These are phyloP conservation scores for Rhinophrynus dorsalis DNA, from an alignment of 2,797 vertebrate species.

Conservation along the genomic window DNA sequence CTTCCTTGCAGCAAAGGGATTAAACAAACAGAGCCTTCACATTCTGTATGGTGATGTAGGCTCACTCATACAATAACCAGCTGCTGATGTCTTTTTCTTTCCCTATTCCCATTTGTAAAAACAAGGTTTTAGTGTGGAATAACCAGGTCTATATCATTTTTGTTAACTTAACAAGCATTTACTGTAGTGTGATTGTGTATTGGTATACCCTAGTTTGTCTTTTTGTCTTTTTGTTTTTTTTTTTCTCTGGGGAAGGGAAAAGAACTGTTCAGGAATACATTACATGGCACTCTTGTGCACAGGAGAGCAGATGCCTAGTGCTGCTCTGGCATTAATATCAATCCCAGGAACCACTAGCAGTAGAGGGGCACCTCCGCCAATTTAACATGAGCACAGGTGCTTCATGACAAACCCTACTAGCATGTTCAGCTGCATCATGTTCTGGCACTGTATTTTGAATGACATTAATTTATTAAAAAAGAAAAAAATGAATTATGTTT, in stretches of 20 bases:
- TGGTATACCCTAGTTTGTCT: conserved; percentile 70
- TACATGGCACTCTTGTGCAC: conserved; percentile 71
- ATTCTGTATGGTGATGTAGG: conserved; percentile 75
- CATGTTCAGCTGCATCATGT: conserved; percentile 97
- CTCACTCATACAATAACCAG: conserved; percentile 88
- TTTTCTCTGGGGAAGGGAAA: conserved; percentile 55
- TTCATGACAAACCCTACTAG: conserved; percentile 88
- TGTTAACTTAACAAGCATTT: conserved; percentile 88
- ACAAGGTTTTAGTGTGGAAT: conserved; percentile 80
- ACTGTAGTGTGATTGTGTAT: conserved; percentile 95
- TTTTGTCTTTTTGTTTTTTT: neutral
- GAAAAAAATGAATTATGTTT: conserved; percentile 52
- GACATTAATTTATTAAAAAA: conserved; percentile 99
- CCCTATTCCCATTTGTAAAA: conserved; percentile 77
- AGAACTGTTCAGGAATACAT: conserved; percentile 77
- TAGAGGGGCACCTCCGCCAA: conserved; percentile 71
- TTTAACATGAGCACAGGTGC: conserved; percentile 89
- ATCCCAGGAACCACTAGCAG: conserved; percentile 89
- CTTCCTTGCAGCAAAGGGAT: conserved; percentile 54
- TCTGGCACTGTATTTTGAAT: conserved; percentile 99
- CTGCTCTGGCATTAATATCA: conserved; percentile 81
- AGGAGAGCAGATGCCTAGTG: conserved; percentile 72
- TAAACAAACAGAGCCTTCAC: conserved; percentile 63
- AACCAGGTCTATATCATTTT: conserved; percentile 91
- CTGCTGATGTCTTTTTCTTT: conserved; percentile 83